These are phyloP conservation scores for Anguilla megastoma DNA, from an alignment of 2,797 vertebrate species.

Conservation along the genomic window DNA sequence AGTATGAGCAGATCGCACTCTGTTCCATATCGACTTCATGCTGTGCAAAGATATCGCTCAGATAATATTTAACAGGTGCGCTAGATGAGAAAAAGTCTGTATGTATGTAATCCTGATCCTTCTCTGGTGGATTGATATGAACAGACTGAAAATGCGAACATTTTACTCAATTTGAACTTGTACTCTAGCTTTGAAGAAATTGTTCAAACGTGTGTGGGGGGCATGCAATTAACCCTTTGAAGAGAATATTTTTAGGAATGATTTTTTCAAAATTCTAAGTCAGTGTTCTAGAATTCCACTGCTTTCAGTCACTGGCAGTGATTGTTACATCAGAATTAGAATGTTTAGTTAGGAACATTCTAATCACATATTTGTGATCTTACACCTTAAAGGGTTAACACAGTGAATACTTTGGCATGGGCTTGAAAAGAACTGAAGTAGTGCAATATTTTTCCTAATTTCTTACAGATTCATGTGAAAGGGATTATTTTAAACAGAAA, in stretches of 20 bases:
- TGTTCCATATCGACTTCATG: background rate
- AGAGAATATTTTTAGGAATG: no score
- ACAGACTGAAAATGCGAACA: background rate
- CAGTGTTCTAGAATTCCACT: no score
- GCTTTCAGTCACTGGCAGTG: no score
- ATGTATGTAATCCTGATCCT: background rate
- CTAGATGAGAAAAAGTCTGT: background rate
- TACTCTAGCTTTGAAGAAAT: background rate
- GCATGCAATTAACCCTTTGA: background rate
- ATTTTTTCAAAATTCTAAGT: no score
- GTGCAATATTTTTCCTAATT: background rate
- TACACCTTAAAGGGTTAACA: background rate
- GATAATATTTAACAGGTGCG: conserved; percentile 3
- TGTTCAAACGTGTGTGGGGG: background rate
- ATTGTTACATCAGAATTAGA: no score
- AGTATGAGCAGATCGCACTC: background rate
- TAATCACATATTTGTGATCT: no score
- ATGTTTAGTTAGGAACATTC: no score
- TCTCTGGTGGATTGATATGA: background rate
- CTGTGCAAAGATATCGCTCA: background rate
- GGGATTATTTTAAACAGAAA: background rate
- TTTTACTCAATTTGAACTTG: background rate
- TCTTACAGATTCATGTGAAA: background rate
- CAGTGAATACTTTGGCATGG: background rate
- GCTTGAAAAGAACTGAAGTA: background rate